Evolutionary conservation across 2,797 vertebrate species (phyloP).

Genomic region (Pachyuromys duprasi): DNA sequence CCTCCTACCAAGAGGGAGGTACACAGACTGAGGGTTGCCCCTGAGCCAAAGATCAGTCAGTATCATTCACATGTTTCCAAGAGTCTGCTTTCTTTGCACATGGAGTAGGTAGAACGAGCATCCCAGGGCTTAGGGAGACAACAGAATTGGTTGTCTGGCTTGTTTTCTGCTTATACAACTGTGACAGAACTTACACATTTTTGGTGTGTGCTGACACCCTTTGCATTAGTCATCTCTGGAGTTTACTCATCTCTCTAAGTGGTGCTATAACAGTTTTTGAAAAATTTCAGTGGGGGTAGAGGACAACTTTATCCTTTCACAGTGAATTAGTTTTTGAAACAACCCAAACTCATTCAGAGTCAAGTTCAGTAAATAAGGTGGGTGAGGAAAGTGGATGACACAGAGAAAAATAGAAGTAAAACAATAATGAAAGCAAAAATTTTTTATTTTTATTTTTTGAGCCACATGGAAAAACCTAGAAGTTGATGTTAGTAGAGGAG

Average conservation of each 20-base stretch:
- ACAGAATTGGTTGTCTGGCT: constrained; percentile 2
- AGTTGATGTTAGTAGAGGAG: constrained; percentile 3
- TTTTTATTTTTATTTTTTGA: constrained; percentile 54
- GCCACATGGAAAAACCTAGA: background rate
- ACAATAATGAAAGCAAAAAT: constrained; percentile 31
- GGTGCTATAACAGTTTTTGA: constrained; percentile 39
- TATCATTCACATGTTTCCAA: background rate
- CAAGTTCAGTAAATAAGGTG: constrained; percentile 48
- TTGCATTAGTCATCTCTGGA: constrained; percentile 54
- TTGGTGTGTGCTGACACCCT: constrained; percentile 47
- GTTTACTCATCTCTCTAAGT: constrained; percentile 50
- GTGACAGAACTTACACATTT: constrained; percentile 31
- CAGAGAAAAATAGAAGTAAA: constrained; percentile 12
- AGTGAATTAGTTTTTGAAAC: constrained; percentile 45
- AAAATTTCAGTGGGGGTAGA: background rate
- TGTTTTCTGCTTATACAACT: constrained; percentile 41
- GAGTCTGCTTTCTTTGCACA: background rate
- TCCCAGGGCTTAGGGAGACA: background rate
- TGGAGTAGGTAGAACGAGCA: background rate
- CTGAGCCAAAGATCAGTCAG: background rate
- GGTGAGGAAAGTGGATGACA: background rate
- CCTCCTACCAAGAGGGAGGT: rapidly evolving
- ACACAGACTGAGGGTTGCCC: background rate
- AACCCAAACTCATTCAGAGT: constrained; percentile 25
- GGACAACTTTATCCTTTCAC: constrained; percentile 40